Evolutionary conservation across 2,113 vertebrate genomes (phyloP).

Genomic region (Strigops habroptila): DNA sequence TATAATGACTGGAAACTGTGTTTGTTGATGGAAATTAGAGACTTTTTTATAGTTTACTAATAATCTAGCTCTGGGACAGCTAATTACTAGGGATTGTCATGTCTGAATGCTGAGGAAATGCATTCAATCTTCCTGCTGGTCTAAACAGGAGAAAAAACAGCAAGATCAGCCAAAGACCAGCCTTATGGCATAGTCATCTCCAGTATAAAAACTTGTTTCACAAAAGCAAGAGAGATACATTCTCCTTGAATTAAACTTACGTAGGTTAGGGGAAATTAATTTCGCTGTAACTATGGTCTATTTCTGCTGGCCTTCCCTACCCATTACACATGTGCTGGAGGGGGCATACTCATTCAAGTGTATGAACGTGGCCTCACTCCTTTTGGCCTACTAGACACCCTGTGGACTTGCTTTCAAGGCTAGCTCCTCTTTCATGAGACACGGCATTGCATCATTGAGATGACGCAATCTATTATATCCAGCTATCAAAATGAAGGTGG

Average conservation of each 20-base stretch:
- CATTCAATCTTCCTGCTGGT: not conserved
- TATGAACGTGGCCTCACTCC: not conserved
- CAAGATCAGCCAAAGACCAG: not conserved
- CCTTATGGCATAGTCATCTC: not conserved
- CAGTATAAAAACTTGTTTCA: not conserved
- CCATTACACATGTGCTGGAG: not conserved
- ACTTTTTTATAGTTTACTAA: slow-evolving; percentile 42
- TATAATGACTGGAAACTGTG: slow-evolving; percentile 44
- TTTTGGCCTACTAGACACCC: not conserved
- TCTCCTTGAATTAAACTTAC: not conserved
- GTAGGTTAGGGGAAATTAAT: not conserved
- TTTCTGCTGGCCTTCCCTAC: not conserved
- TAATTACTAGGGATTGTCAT: slow-evolving; percentile 38
- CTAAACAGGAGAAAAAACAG: not conserved
- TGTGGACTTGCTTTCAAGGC: not conserved
- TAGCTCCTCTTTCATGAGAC: not conserved
- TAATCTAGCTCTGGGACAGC: slow-evolving; percentile 50
- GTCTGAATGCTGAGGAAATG: slow-evolving; percentile 27
- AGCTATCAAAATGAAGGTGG: not conserved
- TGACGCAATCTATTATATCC: not conserved
- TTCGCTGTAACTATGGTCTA: not conserved
- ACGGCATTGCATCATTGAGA: not conserved
- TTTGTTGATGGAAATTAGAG: slow-evolving; percentile 57
- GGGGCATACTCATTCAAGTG: not conserved
- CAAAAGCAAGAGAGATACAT: not conserved